Evolutionary conservation across 2,797 vertebrate genomes (phyloP), one percentile per base, ranked within the genome.

Genomic region (Enteromius fasciolatus): DNA sequence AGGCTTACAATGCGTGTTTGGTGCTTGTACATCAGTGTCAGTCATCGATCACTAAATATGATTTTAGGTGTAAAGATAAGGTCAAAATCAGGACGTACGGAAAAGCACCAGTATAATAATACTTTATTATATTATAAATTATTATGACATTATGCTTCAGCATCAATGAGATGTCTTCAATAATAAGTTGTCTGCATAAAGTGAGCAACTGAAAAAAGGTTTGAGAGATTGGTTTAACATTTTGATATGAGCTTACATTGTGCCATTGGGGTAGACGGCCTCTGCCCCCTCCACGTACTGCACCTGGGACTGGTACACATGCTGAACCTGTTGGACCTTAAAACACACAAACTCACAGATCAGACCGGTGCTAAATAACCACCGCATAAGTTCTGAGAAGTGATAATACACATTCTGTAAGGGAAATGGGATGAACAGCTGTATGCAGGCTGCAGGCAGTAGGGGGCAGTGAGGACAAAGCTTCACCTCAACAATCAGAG

Each of bases 201-300:
- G 9, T 76, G 15, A 61, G 44, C 15, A 61, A 11, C 54, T 67
- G 28, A 67, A 80, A 46, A 11, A n/a, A 52, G 17, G 10, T 81
- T 67, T 67, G 50, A 80, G 25, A 28, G 5, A 31, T 17, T 31
- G 2, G 25, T 63, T 7, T 36, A 17, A 36, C 2, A 78, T 6
- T 48, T 25, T 61, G 48, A 18, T 12, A 9, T 17, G 36, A 57
- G 7, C 93, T 95, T 91, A 95, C 94, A 99, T 97, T 83, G 97
- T 95, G 93, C 98, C 97, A 41, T 99, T 99, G 81, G 97, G 93
- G 87, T 99, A 99, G 90, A 98, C 94, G 0, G 96, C 86, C n/a
- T 99, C 97, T 76, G 95, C 96, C 28, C 96, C 95, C 85, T 99
- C 98, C 85, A 98, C 96, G 80, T 98, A 99, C 89, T 99, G 98